A percentile compares a stretch with the other conserved stretches of the same genome.
phyloP scores from a whole-genome alignment of 2,888 invertebrate genomes.

The Eurytoma californica region DNA sequence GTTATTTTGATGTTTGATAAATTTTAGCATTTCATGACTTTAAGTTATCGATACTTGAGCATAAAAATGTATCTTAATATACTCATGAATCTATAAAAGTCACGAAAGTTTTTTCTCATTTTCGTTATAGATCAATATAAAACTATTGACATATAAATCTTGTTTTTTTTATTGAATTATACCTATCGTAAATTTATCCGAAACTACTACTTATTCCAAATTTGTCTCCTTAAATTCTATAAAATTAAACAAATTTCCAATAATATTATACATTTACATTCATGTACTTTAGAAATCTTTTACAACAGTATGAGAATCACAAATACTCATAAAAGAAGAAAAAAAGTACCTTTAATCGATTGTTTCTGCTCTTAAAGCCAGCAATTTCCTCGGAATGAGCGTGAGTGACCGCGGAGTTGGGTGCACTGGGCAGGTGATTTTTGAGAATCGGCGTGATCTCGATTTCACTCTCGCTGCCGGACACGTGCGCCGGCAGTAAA shows the following conservation, averaged over 20 bases:
- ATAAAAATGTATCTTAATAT: no score
- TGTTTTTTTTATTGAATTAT: not conserved
- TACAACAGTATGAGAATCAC: no score
- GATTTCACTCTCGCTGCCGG: slow-evolving; percentile 69
- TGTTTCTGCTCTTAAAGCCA: slow-evolving; percentile 8
- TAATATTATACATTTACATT: no score
- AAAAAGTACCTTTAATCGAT: slow-evolving; percentile 38
- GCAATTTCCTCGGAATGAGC: slow-evolving; percentile 58
- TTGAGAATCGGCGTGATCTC: slow-evolving; percentile 72
- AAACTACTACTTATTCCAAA: no score
- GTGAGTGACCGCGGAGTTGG: slow-evolving; percentile 57
- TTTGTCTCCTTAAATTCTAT: no score
- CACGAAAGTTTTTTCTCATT: no score
- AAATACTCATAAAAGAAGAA: not conserved
- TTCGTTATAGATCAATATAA: not conserved
- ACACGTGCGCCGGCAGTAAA: slow-evolving; percentile 57
- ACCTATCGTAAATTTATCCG: not conserved
- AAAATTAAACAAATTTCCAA: not conserved
- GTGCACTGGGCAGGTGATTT: slow-evolving; percentile 64
- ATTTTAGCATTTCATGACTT: no score
- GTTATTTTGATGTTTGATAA: no score
- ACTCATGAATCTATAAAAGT: no score
- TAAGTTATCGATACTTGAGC: no score
- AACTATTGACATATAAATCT: no score
- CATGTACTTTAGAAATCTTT: no score